Evolutionary conservation across 2,113 vertebrate species (phyloP).

Genomic region (Marmota monax): DNA sequence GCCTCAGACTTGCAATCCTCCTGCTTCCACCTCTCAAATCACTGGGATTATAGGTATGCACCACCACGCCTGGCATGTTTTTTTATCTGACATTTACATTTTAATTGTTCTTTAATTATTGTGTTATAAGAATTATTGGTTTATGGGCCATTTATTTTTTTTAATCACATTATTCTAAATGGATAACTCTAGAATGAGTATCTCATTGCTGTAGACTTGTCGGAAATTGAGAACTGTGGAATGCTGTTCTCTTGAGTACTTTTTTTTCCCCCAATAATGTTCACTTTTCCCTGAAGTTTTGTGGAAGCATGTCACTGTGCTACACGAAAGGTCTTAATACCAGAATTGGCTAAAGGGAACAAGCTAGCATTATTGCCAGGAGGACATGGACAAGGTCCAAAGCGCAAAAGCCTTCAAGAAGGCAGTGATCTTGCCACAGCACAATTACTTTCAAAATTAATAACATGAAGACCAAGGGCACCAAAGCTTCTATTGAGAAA

Average conservation of each 20-base stretch:
- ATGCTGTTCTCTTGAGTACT: neutral
- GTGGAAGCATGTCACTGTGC: neutral
- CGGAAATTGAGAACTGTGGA: neutral
- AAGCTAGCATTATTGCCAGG: neutral
- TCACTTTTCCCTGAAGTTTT: conserved; percentile 52
- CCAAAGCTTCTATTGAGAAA: neutral
- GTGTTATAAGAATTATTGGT: neutral
- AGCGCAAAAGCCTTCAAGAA: neutral
- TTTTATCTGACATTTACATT: neutral
- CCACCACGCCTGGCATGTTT: no score
- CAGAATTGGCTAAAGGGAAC: conserved; percentile 4
- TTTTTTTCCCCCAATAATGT: conserved; percentile 32
- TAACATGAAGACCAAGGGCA: neutral
- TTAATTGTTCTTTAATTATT: neutral
- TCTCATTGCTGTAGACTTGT: neutral
- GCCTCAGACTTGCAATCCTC: no score
- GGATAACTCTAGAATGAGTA: neutral
- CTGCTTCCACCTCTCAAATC: no score
- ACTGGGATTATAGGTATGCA: no score
- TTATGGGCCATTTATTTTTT: neutral
- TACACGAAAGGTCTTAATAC: neutral
- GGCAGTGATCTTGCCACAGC: neutral
- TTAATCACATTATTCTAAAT: neutral
- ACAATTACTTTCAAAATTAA: neutral
- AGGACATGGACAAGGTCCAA: conserved; percentile 24